A percentile compares a stretch with the other conserved stretches of the same genome.
These are phyloP conservation scores for Venusia cambrica DNA, from an alignment of 2,888 invertebrate species.

Conservation along the genomic window DNA sequence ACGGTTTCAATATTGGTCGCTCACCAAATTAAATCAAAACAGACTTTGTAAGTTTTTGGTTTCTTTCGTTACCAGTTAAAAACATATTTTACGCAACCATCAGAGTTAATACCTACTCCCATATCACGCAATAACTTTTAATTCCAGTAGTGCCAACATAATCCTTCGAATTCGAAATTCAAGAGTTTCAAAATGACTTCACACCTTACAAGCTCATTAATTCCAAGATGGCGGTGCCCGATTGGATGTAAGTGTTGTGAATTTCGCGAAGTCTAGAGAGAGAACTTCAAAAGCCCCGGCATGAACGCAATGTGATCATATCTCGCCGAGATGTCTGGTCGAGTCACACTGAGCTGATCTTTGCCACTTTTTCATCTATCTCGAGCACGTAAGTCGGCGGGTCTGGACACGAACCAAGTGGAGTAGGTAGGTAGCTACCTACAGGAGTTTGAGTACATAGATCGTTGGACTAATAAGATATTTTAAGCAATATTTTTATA, in stretches of 20 bases:
- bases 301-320: conserved; percentile 19
- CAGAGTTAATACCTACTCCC: not conserved
- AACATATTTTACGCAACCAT: too few relatives aligned
- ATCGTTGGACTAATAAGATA: conserved; percentile 35
- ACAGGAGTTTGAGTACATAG: too few relatives aligned
- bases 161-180: conserved; percentile 24
- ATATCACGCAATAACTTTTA: conserved; percentile 2
- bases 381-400: conserved; percentile 22
- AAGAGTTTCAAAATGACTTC: conserved; percentile 30
- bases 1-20: not conserved
- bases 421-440: too few relatives aligned
- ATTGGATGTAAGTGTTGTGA: conserved; percentile 43
- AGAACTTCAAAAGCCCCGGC: conserved; percentile 42
- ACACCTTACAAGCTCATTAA: conserved; percentile 45
- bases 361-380: conserved; percentile 29
- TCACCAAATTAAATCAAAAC: too few relatives aligned
- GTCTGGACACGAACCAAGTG: conserved; percentile 9
- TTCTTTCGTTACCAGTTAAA: too few relatives aligned
- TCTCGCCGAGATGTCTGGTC: conserved; percentile 31
- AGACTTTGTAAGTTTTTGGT: too few relatives aligned
- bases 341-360: conserved; percentile 28
- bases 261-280: conserved; percentile 34
- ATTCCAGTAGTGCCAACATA: conserved; percentile 12
- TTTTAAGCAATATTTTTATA: too few relatives aligned
- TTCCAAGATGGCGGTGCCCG: conserved; percentile 42